phyloP scores from a whole-genome alignment of 1,140 invertebrate species.

The Sitodiplosis mosellana region DNA sequence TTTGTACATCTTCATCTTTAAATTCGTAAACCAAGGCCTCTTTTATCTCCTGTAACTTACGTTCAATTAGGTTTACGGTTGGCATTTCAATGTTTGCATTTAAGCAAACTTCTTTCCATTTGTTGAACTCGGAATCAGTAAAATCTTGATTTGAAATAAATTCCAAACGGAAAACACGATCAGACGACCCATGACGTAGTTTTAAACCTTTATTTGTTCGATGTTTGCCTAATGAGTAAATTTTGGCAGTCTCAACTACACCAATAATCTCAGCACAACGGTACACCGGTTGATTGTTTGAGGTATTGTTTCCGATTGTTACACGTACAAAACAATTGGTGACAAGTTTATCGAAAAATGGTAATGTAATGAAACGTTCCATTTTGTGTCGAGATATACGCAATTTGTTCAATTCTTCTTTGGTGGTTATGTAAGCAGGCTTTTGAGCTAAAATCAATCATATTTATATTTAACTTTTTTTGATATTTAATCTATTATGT shows the following conservation, averaged over 20 bases:
- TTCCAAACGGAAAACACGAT: slow-evolving; percentile 84
- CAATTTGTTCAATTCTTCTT: slow-evolving; percentile 74
- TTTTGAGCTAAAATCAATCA: slow-evolving; percentile 23
- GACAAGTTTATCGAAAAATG: slow-evolving; percentile 81
- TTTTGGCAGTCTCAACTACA: slow-evolving; percentile 85
- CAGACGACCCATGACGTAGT: slow-evolving; percentile 68
- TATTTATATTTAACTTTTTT: too few relatives aligned
- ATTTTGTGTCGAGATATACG: slow-evolving; percentile 81
- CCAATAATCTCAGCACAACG: slow-evolving; percentile 86
- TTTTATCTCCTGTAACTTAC: slow-evolving; percentile 75
- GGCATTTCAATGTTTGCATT: slow-evolving; percentile 61
- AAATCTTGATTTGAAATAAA: slow-evolving; percentile 98
- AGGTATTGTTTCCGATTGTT: slow-evolving; percentile 76
- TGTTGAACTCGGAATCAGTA: slow-evolving; percentile 77
- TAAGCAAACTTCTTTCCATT: slow-evolving; percentile 77
- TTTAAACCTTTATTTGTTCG: slow-evolving; percentile 79
- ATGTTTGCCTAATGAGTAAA: slow-evolving; percentile 80
- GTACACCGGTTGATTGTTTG: slow-evolving; percentile 70
- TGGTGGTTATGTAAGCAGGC: slow-evolving; percentile 43
- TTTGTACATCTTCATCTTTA: slow-evolving; percentile 54
- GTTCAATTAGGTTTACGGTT: slow-evolving; percentile 63
- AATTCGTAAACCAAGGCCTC: slow-evolving; percentile 78
- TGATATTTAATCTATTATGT: too few relatives aligned
- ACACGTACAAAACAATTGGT: slow-evolving; percentile 90
- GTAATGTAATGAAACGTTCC: slow-evolving; percentile 88